phyloP scores from a whole-genome alignment of 2,797 vertebrate species.

The Artibeus jamaicensis region DNA sequence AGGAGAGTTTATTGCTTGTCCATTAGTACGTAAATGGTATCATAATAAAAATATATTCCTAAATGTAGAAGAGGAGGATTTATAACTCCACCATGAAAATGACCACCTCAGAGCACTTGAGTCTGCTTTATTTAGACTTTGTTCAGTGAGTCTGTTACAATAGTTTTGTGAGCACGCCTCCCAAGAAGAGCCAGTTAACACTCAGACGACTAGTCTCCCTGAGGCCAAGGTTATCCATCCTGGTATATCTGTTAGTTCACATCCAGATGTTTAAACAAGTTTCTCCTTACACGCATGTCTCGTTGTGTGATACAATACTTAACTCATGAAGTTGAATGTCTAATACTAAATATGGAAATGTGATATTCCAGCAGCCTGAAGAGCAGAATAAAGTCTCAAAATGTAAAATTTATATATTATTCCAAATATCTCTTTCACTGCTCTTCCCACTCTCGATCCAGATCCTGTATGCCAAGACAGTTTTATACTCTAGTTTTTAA shows the following conservation, averaged over 20 bases:
- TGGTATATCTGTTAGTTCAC: neutral
- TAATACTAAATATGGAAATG: neutral
- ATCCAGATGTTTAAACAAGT: neutral
- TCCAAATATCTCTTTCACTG: neutral
- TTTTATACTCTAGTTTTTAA: neutral
- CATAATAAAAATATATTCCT: neutral
- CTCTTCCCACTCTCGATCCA: neutral
- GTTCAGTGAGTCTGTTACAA: neutral
- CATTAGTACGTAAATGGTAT: neutral
- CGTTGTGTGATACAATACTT: neutral
- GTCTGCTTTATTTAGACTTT: neutral
- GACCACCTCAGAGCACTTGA: neutral
- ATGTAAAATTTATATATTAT: neutral
- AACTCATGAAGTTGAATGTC: neutral
- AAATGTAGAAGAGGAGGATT: neutral
- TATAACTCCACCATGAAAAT: neutral
- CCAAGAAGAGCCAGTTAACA: neutral
- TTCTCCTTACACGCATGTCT: neutral
- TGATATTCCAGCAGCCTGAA: neutral
- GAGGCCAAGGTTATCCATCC: neutral
- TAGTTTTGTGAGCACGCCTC: neutral
- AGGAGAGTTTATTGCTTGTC: neutral
- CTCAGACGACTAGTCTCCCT: neutral
- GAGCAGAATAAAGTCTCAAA: neutral
- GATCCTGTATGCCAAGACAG: neutral